Evolutionary conservation across 2,113 vertebrate genomes (phyloP).

Genomic region (Drymodes brunneopygia): DNA sequence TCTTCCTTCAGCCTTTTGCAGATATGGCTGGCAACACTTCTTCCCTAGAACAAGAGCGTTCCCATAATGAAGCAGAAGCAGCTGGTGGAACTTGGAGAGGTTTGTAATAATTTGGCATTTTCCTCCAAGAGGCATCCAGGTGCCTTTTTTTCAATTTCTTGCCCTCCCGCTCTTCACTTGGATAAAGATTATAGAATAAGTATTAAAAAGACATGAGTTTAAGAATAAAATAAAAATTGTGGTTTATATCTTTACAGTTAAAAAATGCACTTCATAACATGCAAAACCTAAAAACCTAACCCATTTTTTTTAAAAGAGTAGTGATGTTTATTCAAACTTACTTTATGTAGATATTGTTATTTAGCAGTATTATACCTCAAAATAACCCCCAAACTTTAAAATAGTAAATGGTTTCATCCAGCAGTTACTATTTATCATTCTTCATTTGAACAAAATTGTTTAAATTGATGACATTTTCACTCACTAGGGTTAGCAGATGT

Average conservation of each 20-base stretch:
- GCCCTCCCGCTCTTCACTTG: not conserved
- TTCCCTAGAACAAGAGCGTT: not conserved
- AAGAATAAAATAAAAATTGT: not conserved
- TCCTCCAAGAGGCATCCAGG: not conserved
- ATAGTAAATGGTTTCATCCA: not conserved
- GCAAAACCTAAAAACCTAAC: not conserved
- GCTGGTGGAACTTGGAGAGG: not conserved
- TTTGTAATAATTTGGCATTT: not conserved
- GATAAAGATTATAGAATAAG: not conserved
- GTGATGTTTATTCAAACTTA: not conserved
- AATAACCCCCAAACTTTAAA: not conserved
- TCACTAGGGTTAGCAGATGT: not conserved
- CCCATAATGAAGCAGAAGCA: not conserved
- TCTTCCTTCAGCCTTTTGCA: not conserved
- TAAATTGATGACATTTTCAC: not conserved
- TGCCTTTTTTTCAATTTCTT: not conserved
- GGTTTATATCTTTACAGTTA: not conserved
- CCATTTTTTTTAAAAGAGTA: not conserved
- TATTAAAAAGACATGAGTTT: not conserved
- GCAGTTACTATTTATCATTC: not conserved
- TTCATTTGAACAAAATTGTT: not conserved
- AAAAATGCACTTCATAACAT: not conserved
- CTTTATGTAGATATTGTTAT: not conserved
- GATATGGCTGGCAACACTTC: not conserved
- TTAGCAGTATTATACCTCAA: not conserved